Evolutionary conservation across 2,888 invertebrate genomes (phyloP), one percentile per base, ranked within the genome.

Genomic region (Clusia tigrina): DNA sequence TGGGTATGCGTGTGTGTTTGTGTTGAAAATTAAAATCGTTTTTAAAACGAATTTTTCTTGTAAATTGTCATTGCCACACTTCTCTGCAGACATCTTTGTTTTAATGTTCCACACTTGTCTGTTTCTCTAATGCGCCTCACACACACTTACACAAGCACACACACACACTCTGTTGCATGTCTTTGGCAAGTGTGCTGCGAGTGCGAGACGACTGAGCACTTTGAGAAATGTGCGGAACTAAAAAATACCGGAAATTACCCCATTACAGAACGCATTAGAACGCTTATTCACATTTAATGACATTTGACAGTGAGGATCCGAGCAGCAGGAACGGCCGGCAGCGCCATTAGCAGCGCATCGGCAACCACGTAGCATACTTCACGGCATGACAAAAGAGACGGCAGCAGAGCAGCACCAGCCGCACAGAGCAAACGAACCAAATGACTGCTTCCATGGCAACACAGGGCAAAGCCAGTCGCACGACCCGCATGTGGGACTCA

Each of bases 211-310:
- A 6, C 32, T 6, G 6, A 9, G 32, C 12, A 32, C 12, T 9
- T 9, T 32, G 32, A n/a, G n/a, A n/a, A n/a, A n/a, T n/a, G n/a
- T n/a, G 32, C 58, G 56, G 37, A 22, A 52, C 48, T 48, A 51
- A n/a, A 51, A 52, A 62, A 62, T 61, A 59, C 54, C 69, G 69
- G 67, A 69, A 67, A 69, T 69, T 63, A 57, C 65, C 53, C 66
- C 66, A 69, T 69, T 67, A 69, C 58, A 63, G 54, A 69, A 69
- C 65, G 62, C 69, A 69, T 69, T 67, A 69, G 67, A 64, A 67
- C 60, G 63, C 66, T 67, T 67, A 69, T 69, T 67, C 66, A 63
- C 69, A 67, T 69, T 67, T 67, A 67, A 69, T 69, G 69, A 67
- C 66, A 67, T 63, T 62, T 65, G 67, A 69, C 67, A 69, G 62